Evolutionary conservation across 2,888 invertebrate species (phyloP), one percentile per base, ranked within the genome.

Genomic region (Diplazon laetatorius): DNA sequence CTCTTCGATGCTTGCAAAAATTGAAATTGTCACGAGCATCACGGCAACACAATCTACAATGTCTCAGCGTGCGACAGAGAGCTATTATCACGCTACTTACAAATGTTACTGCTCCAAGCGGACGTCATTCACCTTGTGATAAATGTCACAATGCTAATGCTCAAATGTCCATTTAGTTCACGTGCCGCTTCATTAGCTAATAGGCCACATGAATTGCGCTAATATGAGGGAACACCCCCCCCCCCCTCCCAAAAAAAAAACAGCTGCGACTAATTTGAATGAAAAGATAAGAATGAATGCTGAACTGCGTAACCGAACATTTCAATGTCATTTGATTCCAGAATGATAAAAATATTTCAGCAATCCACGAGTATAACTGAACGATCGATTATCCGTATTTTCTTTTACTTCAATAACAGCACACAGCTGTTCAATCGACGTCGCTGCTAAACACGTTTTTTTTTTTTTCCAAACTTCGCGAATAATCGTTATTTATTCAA

Each of bases 11-110:
- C 10, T 9, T 16, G 3, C 20, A 14, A 37, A 59, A 59, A 63
- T 35, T 1, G 14, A 35, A 18, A 48, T 48, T 63, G 35, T 48
- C 14, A 8, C 30, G 35, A 18, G 16, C 35, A 46, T 30, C 12
- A n/a, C n/a, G 48, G 12, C 37, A 16, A 12, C 30, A 63, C 46
- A 35, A 63, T 48, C 18, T 46, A 63, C 48, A 48, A 63, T n/a
- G n/a, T n/a, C n/a, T n/a, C 44, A 62, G 16, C 16, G 44, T 44
- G 14, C 12, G n/a, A 63, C 18, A 30, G 6, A 8, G 48, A 48
- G 35, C 20, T 20, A 30, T 48, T 63, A 63, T 63, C 63, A 30
- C n/a, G n/a, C n/a, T n/a, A 18, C 14, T 12, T 16, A 30, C 35
- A 48, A 46, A 37, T 12, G 46, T 48, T 20, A 37, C 48, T 18